Evolutionary conservation across 37 sponge, comb jelly and placozoan genomes (phyloP), one percentile per base, ranked within the genome.

Genomic region (Hexactinellida sp.): DNA sequence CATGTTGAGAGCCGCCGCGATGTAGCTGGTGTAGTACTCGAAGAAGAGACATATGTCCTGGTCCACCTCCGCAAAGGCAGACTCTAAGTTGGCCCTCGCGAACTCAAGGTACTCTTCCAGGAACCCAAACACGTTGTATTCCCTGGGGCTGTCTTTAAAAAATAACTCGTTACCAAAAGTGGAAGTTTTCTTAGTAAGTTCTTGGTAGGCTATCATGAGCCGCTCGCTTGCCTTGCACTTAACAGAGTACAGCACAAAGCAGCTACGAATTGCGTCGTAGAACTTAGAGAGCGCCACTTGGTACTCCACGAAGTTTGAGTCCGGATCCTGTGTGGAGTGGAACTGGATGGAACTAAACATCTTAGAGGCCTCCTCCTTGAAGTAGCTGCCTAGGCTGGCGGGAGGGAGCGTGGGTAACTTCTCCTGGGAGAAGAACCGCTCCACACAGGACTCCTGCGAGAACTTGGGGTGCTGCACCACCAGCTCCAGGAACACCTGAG

Each of bases 141-240:
- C 76, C 76, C 13, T 63, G 21, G 76, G 76, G 34, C 76, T 63
- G 76, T 63, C 76, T 63, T 63, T 63, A 28, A 63, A 63, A 63
- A 63, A 63, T 23, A 63, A 1, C 28, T 25, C 76, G 13, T 63
- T 63, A 25, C 19, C 25, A 63, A 63, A 63, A 32, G 5, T 7
- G 5, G 76, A 63, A 21, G 76, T 63, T 63, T 63, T 1, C 30
- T 63, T 63, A 23, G 76, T 32, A 25, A 63, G 13, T n/a, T 63
- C 32, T 10, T 32, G 5, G 13, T 23, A 63, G 3, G 30, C 3
- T 63, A 32, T 5, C 25, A 63, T 63, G 13, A 63, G 25, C 5
- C 76, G 76, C 76, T 63, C 76, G 30, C 13, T 63, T 25, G 30
- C 25, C 30, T 63, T 63, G 3, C 28, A 25, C 13, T 63, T 63